Conservation (phyloP, 2,888 invertebrate genomes). For the Lasioglossum vierecki region DNA sequence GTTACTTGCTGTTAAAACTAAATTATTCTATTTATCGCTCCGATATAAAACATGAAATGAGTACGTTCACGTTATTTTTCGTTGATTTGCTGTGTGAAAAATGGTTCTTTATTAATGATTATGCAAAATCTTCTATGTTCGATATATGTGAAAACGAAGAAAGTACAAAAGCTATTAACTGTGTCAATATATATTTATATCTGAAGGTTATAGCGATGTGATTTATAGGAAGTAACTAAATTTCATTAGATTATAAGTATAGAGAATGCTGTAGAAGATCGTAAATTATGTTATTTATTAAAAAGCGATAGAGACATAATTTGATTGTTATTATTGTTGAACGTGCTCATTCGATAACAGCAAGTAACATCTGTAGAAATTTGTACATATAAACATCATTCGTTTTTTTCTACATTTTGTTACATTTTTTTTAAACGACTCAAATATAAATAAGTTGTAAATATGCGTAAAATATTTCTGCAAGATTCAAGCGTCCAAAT, state of each 20-base stretch:
- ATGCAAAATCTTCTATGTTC: slow-evolving; percentile 17
- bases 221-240: slow-evolving; percentile 14
- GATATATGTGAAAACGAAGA: slow-evolving; percentile 11
- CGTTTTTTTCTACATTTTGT: slow-evolving; percentile 81
- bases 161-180: slow-evolving; percentile 27
- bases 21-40: slow-evolving; percentile 52
- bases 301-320: slow-evolving; percentile 18
- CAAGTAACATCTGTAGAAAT: slow-evolving; percentile 64
- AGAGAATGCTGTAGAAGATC: slow-evolving; percentile 21
- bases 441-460: slow-evolving; percentile 68
- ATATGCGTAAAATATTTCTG: slow-evolving; percentile 59
- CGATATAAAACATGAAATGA: slow-evolving; percentile 13
- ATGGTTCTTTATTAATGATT: slow-evolving; percentile 41
- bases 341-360: slow-evolving; percentile 48
- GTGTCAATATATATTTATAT: slow-evolving; percentile 31
- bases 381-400: slow-evolving; percentile 75
- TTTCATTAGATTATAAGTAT: slow-evolving; percentile 21
- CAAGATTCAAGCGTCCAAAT: slow-evolving; percentile 65
- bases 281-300: slow-evolving; percentile 44
- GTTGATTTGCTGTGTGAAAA: slow-evolving; percentile 41
- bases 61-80: slow-evolving; percentile 33
- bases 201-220: slow-evolving; percentile 16
- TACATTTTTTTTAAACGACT: slow-evolving; percentile 75
- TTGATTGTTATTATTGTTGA: slow-evolving; percentile 37
- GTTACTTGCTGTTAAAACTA: slow-evolving; percentile 67